Percentiles rank a stretch among this genome's conserved stretches.
Evolutionary conservation across 2,113 vertebrate species (phyloP).

Genomic region (Eubucco bourcierii): DNA sequence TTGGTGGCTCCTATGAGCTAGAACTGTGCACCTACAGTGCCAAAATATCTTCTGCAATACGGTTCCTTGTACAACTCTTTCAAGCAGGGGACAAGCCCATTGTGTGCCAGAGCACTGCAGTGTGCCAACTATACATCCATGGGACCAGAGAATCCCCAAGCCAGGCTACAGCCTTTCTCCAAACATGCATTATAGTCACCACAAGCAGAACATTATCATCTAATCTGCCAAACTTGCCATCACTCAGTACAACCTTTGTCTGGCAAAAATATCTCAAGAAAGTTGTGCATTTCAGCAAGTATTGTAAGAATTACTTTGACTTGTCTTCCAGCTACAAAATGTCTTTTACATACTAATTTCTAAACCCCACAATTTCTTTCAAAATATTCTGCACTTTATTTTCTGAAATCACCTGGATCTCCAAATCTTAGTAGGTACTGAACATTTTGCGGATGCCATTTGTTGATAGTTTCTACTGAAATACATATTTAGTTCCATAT

Average conservation of each 20-base stretch:
- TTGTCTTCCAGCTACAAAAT: not conserved
- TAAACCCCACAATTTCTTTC: not conserved
- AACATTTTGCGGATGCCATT: not conserved
- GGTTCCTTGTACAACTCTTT: accelerated
- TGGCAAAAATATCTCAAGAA: not conserved
- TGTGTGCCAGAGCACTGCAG: not conserved
- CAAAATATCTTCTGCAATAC: not conserved
- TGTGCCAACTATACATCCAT: accelerated
- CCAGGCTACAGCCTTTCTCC: not conserved
- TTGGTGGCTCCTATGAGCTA: not conserved
- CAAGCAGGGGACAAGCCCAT: accelerated
- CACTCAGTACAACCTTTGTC: not conserved
- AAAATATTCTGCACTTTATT: not conserved
- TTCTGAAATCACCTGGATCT: not conserved
- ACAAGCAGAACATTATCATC: not conserved
- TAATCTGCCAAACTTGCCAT: not conserved
- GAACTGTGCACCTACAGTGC: not conserved
- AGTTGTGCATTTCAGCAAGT: not conserved
- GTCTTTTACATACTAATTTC: not conserved
- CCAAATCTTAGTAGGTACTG: not conserved
- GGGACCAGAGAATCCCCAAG: not conserved
- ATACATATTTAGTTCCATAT: not conserved
- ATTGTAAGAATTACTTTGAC: not conserved
- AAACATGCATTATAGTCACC: not conserved
- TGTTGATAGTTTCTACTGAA: not conserved